Evolutionary conservation across 1,140 invertebrate genomes (phyloP), one percentile per base, ranked within the genome.

Genomic region (Magallana gigas): DNA sequence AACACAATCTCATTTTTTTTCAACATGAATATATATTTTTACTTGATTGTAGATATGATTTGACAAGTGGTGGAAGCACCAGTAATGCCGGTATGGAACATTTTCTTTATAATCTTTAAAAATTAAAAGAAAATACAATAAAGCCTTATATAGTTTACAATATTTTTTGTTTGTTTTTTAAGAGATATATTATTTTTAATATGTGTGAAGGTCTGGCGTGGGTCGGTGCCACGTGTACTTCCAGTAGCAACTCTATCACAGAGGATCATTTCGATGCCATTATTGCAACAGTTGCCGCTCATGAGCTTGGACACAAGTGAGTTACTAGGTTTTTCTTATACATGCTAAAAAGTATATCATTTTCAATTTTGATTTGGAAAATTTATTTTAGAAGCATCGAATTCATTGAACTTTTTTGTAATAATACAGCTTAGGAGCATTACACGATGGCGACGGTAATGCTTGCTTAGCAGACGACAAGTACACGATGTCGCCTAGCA

Each of bases 241-340:
- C 60, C 18, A 64, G 60, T 64, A 64, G 60, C 60, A 64, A 56
- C 48, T 81, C 76, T 16, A 81, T 81, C 14, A 29, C 23, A 29
- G 76, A 81, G 76, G 76, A 81, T 14, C 76, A 81, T 81, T 81
- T 81, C 29, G 76, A 81, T 9, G 76, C 76, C 16, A 56, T 81
- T 56, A 81, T 81, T 81, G 76, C 29, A 12, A 56, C 76, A 23
- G 76, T 81, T 6, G 76, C 76, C 14, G 76, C 76, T 6, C 76
- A 81, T 29, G 76, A 81, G 29, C 18, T 81, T 18, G 76, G 76
- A 14, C 76, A 81, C 48, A 81, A 81, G 76, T 81, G 29, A 81
- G 76, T 81, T n/a, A n/a, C n/a, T n/a, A 23, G 18, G 8, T 16
- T 64, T 2, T 18, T 64, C 36, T 48, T 48, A 4, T 48, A 48